These are phyloP conservation scores for Ichneumon xanthorius DNA, from an alignment of 2,888 invertebrate species.

Conservation along the genomic window DNA sequence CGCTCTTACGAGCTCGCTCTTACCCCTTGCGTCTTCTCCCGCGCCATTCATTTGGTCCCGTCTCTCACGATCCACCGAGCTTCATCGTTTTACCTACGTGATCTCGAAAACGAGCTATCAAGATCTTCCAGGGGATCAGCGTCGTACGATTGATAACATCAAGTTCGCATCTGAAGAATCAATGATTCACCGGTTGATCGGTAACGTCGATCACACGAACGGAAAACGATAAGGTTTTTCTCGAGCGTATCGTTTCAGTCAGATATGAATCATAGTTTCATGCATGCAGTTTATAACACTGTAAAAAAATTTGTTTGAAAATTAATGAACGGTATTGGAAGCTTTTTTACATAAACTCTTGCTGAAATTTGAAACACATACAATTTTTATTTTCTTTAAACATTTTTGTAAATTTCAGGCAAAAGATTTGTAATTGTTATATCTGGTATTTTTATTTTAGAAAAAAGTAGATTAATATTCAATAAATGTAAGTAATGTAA, in stretches of 20 bases:
- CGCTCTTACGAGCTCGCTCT: conserved; percentile 48
- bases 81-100: conserved; percentile 39
- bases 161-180: not conserved
- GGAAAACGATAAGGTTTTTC: not conserved
- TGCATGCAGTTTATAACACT: too few species aligned
- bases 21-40: conserved; percentile 33
- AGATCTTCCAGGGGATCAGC: conserved; percentile 37
- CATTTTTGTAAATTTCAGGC: too few species aligned
- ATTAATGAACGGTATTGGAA: too few species aligned
- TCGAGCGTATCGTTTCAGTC: not conserved
- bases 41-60: conserved; percentile 49
- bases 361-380: too few species aligned
- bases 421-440: too few species aligned
- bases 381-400: too few species aligned
- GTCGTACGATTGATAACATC: not conserved
- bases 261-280: not conserved
- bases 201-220: not conserved
- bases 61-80: conserved; percentile 21
- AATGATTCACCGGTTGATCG: not conserved
- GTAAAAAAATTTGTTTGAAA: too few species aligned
- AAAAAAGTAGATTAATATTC: too few species aligned
- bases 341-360: too few species aligned
- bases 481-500: too few species aligned
- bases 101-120: conserved; percentile 29
- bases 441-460: too few species aligned